Evolutionary conservation across 2,797 vertebrate genomes (phyloP).

Genomic region (Halcyon badia): DNA sequence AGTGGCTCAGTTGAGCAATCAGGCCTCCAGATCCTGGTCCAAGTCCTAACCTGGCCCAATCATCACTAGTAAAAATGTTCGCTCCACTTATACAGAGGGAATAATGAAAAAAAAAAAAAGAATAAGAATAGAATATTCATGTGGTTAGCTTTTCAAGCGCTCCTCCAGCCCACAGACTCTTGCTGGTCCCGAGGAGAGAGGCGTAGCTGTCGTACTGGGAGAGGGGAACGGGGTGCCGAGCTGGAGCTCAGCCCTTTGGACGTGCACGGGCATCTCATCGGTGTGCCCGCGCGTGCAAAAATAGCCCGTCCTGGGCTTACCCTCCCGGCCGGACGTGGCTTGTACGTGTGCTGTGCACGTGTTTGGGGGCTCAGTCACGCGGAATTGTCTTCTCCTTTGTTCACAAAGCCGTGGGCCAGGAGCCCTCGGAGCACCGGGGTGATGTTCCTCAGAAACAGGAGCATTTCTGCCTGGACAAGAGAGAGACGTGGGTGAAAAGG

Average conservation of each 20-base stretch:
- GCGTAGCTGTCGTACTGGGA: background rate
- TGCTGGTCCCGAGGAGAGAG: background rate
- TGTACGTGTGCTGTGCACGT: background rate
- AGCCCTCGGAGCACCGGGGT: background rate
- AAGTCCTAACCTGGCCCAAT: slow-evolving; percentile 43
- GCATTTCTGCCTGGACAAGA: background rate
- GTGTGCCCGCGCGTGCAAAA: background rate
- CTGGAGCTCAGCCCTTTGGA: background rate
- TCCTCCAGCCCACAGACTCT: background rate
- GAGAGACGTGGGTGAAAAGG: background rate
- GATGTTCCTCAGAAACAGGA: background rate
- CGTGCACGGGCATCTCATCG: background rate
- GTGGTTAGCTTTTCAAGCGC: slow-evolving; percentile 7
- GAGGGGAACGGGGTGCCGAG: background rate
- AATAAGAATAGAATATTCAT: background rate
- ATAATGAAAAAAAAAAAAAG: background rate
- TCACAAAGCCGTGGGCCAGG: background rate
- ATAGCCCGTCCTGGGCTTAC: background rate
- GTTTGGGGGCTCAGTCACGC: background rate
- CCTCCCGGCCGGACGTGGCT: background rate
- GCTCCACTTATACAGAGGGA: background rate
- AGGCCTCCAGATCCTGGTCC: slow-evolving; percentile 35
- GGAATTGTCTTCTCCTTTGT: background rate
- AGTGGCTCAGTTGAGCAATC: slow-evolving; percentile 35
- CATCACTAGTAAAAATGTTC: slow-evolving; percentile 8